Evolutionary conservation across 2,797 vertebrate genomes (phyloP), one percentile per base, ranked within the genome.

Genomic region (Merluccius polli): DNA sequence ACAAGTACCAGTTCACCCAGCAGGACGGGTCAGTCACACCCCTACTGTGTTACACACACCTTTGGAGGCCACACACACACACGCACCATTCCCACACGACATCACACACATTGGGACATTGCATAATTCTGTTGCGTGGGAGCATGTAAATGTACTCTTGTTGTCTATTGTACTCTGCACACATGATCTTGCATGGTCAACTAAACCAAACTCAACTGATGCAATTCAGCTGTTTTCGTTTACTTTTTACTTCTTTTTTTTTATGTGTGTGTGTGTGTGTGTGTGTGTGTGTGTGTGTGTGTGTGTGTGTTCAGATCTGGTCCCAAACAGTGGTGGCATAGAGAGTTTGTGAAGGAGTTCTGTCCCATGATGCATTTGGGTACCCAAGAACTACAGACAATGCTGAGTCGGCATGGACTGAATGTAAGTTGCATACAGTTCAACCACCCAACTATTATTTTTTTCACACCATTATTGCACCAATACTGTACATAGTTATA

Each of bases 1-100:
- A 95, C 85, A 91, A 92, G 89, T 96, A 95, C 85, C 92, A 92
- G 89, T 95, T 94, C 84, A 95, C 94, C 0, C 44, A 81, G 10
- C 75, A 0, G 75, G 79, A 87, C 16, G 79, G 86, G 89, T 89
- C 76, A 86, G 87, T 78, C 63, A 41, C 44, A 31, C 30, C 10
- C 27, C 27, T 44, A 31, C 38, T 13, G 63, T 3, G 63, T 12
- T 52, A 13, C 5, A n/a, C 3, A 7, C 48, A 52, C 48, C 8
- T 3, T 52, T 6, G 48, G 48, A 52, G 48, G 48, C 21, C 5
- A 52, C 44, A 52, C 16, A 52, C 48, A 52, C 48, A 52, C 48
- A 48, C 44, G 21, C 44, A 21, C 18, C 41, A 15, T 16, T 48
- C 41, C 41, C 0, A 18, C 41, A 48, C 18, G 38, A 41, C 12